These are phyloP conservation scores for Torymus tubicola DNA, from an alignment of 2,888 invertebrate genomes.

Conservation along the genomic window DNA sequence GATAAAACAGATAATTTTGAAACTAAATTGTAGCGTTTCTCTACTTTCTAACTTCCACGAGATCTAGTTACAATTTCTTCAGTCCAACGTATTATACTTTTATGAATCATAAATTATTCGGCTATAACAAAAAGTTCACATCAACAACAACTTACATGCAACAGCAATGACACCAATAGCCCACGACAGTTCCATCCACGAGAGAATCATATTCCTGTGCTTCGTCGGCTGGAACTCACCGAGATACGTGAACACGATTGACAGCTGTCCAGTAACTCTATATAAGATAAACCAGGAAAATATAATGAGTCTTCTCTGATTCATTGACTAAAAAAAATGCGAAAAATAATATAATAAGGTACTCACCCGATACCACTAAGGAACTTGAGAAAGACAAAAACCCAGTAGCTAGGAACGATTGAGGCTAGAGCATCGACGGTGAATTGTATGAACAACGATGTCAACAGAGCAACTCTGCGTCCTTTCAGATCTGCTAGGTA, in stretches of 20 bases:
- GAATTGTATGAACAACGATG: slow-evolving; percentile 80
- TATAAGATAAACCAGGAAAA: slow-evolving; percentile 70
- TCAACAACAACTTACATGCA: slow-evolving; percentile 79
- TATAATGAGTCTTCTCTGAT: slow-evolving; percentile 67
- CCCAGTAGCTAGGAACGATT: slow-evolving; percentile 78
- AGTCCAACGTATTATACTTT: no score
- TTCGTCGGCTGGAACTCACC: slow-evolving; percentile 88
- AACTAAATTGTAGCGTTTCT: no score
- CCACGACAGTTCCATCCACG: slow-evolving; percentile 91
- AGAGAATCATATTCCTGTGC: slow-evolving; percentile 86
- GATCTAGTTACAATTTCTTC: no score
- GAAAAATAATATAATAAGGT: slow-evolving; percentile 68
- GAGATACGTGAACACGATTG: slow-evolving; percentile 87
- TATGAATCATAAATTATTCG: no score
- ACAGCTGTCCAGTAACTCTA: slow-evolving; percentile 88
- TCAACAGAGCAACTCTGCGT: slow-evolving; percentile 81
- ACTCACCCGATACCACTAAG: slow-evolving; percentile 81
- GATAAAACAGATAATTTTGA: no score
- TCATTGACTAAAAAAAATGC: slow-evolving; percentile 80
- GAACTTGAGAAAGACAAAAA: slow-evolving; percentile 82
- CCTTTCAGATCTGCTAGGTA: slow-evolving; percentile 83
- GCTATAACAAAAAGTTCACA: slow-evolving; percentile 57
- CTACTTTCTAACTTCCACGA: no score
- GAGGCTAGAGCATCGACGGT: slow-evolving; percentile 80
- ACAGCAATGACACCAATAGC: slow-evolving; percentile 85